Conservation (phyloP, 2,797 vertebrate species). For the Microctenopoma steveboyesi region DNA sequence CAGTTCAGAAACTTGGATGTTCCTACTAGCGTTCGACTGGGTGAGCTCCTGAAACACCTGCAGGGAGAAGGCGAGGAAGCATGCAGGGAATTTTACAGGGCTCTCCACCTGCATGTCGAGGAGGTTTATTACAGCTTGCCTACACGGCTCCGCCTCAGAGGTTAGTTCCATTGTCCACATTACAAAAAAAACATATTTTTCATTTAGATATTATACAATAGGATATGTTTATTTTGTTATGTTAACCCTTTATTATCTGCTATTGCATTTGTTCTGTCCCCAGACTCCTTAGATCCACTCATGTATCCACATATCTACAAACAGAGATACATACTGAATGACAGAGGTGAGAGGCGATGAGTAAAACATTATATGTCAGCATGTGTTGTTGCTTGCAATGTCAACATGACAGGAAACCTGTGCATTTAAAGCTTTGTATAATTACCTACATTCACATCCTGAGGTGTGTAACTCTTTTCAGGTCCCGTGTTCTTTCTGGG, state of each 20-base stretch:
- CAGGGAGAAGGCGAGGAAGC: slow-evolving; percentile 90
- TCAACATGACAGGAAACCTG: neutral
- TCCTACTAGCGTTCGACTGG: slow-evolving; percentile 86
- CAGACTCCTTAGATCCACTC: slow-evolving; percentile 75
- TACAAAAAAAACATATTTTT: neutral
- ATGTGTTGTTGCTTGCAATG: neutral
- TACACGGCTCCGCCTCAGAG: slow-evolving; percentile 87
- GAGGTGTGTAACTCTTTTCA: slow-evolving; percentile 39
- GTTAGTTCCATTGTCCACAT: slow-evolving; percentile 56
- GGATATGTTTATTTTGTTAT: neutral
- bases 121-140: slow-evolving; percentile 90
- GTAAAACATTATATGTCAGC: neutral
- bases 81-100: slow-evolving; percentile 95
- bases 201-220: neutral
- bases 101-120: slow-evolving; percentile 93
- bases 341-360: slow-evolving; percentile 74
- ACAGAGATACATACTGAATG: slow-evolving; percentile 77
- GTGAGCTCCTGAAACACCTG: slow-evolving; percentile 89
- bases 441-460: neutral
- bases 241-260: neutral
- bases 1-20: slow-evolving; percentile 94
- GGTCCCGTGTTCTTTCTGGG: slow-evolving; percentile 83
- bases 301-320: slow-evolving; percentile 23
- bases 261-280: slow-evolving; percentile 10
- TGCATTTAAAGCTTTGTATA: neutral